phyloP scores from a whole-genome alignment of 2,113 vertebrate genomes.

The Heloderma charlesbogerti region DNA sequence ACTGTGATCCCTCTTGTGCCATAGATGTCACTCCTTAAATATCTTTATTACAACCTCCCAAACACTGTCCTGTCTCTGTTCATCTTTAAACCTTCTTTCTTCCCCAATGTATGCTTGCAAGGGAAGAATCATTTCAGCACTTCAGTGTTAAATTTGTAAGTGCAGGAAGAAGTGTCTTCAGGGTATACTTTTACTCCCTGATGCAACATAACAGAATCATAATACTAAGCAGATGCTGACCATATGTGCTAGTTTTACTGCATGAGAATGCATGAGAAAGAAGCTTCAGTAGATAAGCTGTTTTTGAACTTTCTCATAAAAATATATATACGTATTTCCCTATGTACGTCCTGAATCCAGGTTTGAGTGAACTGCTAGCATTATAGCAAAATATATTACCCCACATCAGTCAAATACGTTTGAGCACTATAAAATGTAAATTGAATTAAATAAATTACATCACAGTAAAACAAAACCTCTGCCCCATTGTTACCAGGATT shows the following conservation, averaged over 20 bases:
- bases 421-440: slow-evolving; percentile 1
- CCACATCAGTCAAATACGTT: neutral
- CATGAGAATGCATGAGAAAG: neutral
- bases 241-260: neutral
- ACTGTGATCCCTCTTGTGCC: neutral
- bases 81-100: neutral
- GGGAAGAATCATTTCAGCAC: neutral
- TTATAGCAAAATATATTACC: neutral
- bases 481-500: neutral
- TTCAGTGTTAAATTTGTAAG: slow-evolving; percentile 2
- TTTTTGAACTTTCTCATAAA: slow-evolving; percentile 10
- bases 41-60: neutral
- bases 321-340: neutral
- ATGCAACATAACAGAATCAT: neutral
- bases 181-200: neutral
- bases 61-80: neutral
- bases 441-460: neutral
- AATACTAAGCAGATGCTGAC: slow-evolving; percentile 11
- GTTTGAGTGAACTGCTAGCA: neutral
- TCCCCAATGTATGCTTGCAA: neutral
- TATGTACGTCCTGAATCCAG: neutral
- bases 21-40: neutral
- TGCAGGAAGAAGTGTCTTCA: neutral
- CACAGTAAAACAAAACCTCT: neutral
- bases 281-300: neutral